Evolutionary conservation across 2,888 invertebrate species (phyloP), one percentile per base, ranked within the genome.

Genomic region (Halictus ligatus): DNA sequence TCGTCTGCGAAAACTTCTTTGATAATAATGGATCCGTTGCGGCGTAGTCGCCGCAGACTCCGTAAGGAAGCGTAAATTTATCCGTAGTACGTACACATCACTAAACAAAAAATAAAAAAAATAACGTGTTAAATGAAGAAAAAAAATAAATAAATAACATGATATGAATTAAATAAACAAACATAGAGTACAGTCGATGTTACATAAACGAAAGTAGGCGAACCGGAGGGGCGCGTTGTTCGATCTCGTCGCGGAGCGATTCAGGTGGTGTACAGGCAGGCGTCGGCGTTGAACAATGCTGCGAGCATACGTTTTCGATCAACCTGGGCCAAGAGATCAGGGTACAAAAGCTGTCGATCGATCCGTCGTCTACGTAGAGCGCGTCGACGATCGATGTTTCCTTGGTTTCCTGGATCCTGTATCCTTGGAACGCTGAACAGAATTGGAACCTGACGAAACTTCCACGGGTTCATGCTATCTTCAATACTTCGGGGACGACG

Each of bases 171-270:
- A 54, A 54, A 54, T 54, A 54, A 54, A 54, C 54, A 67, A 18
- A 67, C 40, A 69, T 91, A 91, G 90, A 88, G 75, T 86, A 87
- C 91, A 91, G 90, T 91, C 86, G 89, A 88, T 92, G 91, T 92
- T 92, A 91, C 77, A 81, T 76, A 90, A 85, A 88, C 78, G 88
- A 89, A 88, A 84, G 75, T 84, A 77, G 76, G 81, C 72, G 82
- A 87, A 82, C 50, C 50, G 73, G 80, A 76, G 46, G 72, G 25
- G 54, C 54, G 35, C 67, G 75, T 54, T 78, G 78, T 58, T 71
- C 80, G 77, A 79, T 82, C 73, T 85, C 76, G 75, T 78, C 75
- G 75, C 58, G 76, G 73, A 43, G 40, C 69, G 40, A 69, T 69
- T n/a, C 18, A 43, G 13, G 69, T 43, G 69, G 69, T 69, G 40